Evolutionary conservation across 30 jellyfish, hydroid and myxozoan genomes (phyloP).

Genomic region (Catostylus mosaicus): DNA sequence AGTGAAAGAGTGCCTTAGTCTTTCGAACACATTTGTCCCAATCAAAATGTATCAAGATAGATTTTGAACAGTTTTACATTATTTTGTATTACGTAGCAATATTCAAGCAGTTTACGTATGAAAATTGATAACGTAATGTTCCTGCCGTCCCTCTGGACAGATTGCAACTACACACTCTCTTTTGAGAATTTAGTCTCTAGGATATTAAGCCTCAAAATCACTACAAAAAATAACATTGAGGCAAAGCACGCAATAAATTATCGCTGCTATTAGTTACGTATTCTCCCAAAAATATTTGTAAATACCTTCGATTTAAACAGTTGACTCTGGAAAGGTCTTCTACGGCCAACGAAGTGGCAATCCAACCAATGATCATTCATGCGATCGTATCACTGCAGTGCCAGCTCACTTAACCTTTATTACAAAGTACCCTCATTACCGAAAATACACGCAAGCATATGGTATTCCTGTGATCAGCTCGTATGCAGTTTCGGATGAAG

Average conservation of each 20-base stretch:
- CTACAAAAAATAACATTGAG: too few species aligned
- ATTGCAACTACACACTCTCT: not conserved
- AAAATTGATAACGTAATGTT: too few species aligned
- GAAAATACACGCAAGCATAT: slow-evolving; percentile 82
- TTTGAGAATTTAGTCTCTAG: not conserved
- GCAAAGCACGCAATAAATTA: too few species aligned
- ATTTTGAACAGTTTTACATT: not conserved
- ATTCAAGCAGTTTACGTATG: too few species aligned
- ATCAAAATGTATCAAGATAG: too few species aligned
- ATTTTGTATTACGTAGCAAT: not conserved
- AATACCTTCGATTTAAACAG: not conserved
- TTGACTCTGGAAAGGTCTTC: not conserved
- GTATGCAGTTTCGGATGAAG: slow-evolving; percentile 66
- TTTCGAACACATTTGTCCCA: too few species aligned
- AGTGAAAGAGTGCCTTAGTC: too few species aligned
- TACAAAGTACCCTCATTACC: slow-evolving; percentile 57
- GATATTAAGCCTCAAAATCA: too few species aligned
- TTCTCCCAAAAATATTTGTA: not conserved
- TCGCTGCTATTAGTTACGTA: not conserved
- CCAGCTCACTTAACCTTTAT: slow-evolving; percentile 74
- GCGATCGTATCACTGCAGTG: slow-evolving; percentile 55
- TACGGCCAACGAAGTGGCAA: slow-evolving; percentile 55
- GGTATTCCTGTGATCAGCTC: slow-evolving; percentile 82
- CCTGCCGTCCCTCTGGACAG: not conserved
- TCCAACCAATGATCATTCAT: slow-evolving; percentile 63